A percentile compares a stretch with the other conserved stretches of the same genome.
phyloP scores from a whole-genome alignment of 2,888 invertebrate species.

The Augochlorella aurata region DNA sequence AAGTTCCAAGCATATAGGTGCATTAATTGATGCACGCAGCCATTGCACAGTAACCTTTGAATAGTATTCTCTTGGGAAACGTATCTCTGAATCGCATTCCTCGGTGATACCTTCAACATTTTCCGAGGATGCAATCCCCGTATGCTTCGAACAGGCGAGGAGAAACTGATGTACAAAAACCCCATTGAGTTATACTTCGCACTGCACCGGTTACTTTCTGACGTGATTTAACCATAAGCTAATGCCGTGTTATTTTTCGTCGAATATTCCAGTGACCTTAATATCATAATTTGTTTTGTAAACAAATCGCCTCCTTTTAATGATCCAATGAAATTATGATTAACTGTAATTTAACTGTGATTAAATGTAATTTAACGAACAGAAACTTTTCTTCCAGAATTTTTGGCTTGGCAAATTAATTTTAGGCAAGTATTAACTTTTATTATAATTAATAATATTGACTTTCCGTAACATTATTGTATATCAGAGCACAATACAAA shows the following conservation, averaged over 20 bases:
- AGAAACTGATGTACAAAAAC: not conserved
- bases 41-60: slow-evolving; percentile 62
- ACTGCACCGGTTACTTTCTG: slow-evolving; percentile 2
- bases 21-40: slow-evolving; percentile 52
- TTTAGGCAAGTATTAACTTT: too few species aligned
- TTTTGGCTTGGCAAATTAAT: too few species aligned
- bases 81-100: slow-evolving; percentile 55
- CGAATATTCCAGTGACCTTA: not conserved
- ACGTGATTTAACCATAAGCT: not conserved
- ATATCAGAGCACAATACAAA: too few species aligned
- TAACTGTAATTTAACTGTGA: too few species aligned
- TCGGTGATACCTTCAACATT: slow-evolving; percentile 33
- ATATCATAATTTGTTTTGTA: not conserved
- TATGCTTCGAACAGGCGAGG: slow-evolving; percentile 14
- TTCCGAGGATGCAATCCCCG: slow-evolving; percentile 39
- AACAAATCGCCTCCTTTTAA: too few species aligned
- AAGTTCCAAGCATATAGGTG: slow-evolving; percentile 38
- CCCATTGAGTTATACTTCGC: not conserved
- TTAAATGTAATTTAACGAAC: too few species aligned
- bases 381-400: too few species aligned
- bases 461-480: too few species aligned
- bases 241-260: not conserved
- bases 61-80: slow-evolving; percentile 56
- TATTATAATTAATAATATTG: too few species aligned
- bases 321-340: too few species aligned